Percentiles rank a stretch among this genome's conserved stretches.
Conservation (phyloP, 2,113 vertebrate genomes). For the Nothocercus nigrocapillus region DNA sequence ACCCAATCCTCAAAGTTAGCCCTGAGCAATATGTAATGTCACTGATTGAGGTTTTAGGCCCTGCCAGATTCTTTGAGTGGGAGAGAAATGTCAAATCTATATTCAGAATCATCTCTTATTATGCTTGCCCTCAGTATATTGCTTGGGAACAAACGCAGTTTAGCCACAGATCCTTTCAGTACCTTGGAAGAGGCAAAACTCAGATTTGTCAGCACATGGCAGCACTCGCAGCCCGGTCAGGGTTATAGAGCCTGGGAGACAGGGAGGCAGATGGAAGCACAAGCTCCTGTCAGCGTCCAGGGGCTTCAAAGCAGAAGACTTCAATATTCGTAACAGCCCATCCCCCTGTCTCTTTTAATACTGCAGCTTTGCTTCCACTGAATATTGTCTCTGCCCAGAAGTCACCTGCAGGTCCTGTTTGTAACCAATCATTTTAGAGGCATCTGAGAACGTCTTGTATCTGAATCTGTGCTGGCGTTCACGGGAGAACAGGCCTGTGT, state of each 20-base stretch:
- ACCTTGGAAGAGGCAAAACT: not conserved
- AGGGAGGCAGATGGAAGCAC: not conserved
- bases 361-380: fast-evolving
- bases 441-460: not conserved
- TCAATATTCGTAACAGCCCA: not conserved
- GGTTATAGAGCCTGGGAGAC: not conserved
- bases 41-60: not conserved
- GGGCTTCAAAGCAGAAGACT: not conserved
- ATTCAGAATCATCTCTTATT: not conserved
- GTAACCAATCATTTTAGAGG: not conserved
- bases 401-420: not conserved
- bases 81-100: not conserved
- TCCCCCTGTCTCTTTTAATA: not conserved
- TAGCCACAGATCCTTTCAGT: not conserved
- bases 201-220: not conserved
- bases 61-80: not conserved
- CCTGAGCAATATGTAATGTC: not conserved
- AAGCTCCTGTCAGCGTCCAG: not conserved
- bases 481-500: not conserved
- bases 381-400: not conserved
- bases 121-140: not conserved
- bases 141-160: not conserved
- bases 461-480: not conserved
- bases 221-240: not conserved
- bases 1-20: not conserved